These are phyloP conservation scores for Odontomachus brunneus DNA, from an alignment of 1,140 invertebrate species.

Conservation along the genomic window DNA sequence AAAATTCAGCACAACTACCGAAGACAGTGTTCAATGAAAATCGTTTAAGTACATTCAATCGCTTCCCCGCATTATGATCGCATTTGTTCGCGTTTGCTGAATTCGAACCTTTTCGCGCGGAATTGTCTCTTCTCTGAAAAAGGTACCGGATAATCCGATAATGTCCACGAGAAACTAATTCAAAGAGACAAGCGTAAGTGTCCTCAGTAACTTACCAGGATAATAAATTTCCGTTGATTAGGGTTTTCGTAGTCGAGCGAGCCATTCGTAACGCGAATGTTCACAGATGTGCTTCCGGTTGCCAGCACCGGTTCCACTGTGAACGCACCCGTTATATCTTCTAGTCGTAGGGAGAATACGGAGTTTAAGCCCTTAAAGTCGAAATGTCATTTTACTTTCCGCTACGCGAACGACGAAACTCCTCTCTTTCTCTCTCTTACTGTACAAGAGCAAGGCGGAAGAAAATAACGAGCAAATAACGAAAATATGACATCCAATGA, in stretches of 20 bases:
- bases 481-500: neutral
- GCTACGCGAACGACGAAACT: neutral
- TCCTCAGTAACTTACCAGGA: slow-evolving; percentile 87
- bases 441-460: neutral
- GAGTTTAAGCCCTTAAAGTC: slow-evolving; percentile 90
- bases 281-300: slow-evolving; percentile 92
- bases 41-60: too few species aligned
- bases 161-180: neutral
- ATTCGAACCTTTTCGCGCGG: too few species aligned
- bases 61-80: too few species aligned
- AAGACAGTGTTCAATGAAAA: too few species aligned
- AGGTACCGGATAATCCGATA: too few species aligned
- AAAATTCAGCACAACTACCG: too few species aligned
- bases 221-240: slow-evolving; percentile 95
- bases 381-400: neutral
- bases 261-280: slow-evolving; percentile 92
- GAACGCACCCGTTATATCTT: slow-evolving; percentile 93
- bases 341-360: slow-evolving; percentile 91
- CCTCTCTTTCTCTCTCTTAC: too few species aligned
- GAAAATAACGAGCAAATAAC: neutral
- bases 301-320: slow-evolving; percentile 92
- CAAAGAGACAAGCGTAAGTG: neutral
- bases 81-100: too few species aligned
- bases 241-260: slow-evolving; percentile 96
- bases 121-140: too few species aligned